phyloP scores from a whole-genome alignment of 2,888 invertebrate genomes.

The Drosophila infuscata region DNA sequence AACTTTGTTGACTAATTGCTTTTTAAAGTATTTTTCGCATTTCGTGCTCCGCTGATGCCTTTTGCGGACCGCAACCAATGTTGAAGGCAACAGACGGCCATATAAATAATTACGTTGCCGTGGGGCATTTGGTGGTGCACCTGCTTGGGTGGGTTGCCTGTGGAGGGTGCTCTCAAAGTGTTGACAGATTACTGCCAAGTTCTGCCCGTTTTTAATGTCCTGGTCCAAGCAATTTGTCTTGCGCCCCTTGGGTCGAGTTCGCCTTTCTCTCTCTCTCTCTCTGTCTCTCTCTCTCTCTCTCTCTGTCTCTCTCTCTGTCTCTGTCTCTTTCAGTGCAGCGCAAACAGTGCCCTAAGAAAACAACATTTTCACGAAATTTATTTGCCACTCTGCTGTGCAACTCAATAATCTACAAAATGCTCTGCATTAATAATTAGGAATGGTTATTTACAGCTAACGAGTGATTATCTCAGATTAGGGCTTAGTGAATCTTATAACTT shows the following conservation, averaged over 20 bases:
- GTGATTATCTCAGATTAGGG: background rate
- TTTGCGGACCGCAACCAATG: constrained; percentile 50
- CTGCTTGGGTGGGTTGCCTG: constrained; percentile 31
- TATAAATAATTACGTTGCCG: constrained; percentile 68
- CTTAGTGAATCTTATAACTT: background rate
- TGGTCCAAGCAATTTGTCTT: constrained; percentile 65
- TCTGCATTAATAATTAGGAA: constrained; percentile 12
- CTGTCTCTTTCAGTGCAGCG: background rate
- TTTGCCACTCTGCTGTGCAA: constrained; percentile 45
- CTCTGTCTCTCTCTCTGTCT: background rate
- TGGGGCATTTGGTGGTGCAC: constrained; percentile 54
- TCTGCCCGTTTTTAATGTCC: constrained; percentile 65
- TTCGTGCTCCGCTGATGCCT: constrained; percentile 25
- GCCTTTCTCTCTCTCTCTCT: background rate
- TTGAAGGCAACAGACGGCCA: constrained; percentile 27
- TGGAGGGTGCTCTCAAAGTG: constrained; percentile 53
- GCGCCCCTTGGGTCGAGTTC: constrained; percentile 14
- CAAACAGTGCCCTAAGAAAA: background rate
- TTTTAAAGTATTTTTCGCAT: constrained; percentile 63
- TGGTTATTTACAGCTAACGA: background rate
- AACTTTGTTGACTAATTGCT: constrained; percentile 78
- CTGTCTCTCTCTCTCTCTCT: background rate
- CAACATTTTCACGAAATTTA: constrained; percentile 36
- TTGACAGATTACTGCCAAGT: constrained; percentile 80
- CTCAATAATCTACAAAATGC: constrained; percentile 28